These are phyloP conservation scores for Ennomos fuscantarius DNA, from an alignment of 2,888 invertebrate genomes.

Conservation along the genomic window DNA sequence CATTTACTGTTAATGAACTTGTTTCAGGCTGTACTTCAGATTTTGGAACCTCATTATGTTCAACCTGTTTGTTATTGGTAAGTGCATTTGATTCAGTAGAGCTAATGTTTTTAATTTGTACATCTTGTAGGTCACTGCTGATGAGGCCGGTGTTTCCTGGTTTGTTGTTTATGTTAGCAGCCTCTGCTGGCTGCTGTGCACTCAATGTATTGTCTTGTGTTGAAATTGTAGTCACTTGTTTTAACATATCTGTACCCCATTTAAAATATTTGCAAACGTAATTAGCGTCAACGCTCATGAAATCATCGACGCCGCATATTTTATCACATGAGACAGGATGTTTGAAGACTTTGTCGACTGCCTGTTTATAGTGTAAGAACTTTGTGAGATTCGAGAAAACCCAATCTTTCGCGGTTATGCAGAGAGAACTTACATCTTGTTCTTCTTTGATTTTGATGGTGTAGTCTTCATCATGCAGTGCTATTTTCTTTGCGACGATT, in stretches of 20 bases:
- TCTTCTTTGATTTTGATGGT: constrained; percentile 48
- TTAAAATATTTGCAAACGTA: constrained; percentile 73
- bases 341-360: constrained; percentile 52
- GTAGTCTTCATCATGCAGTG: constrained; percentile 52
- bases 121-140: constrained; percentile 28
- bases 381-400: constrained; percentile 52
- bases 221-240: constrained; percentile 27
- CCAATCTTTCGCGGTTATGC: constrained; percentile 59
- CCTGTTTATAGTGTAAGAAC: constrained; percentile 48
- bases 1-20: constrained; percentile 18
- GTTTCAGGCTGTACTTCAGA: constrained; percentile 23
- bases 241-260: constrained; percentile 62
- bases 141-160: constrained; percentile 6
- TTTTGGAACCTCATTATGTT: constrained; percentile 15
- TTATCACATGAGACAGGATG: constrained; percentile 54
- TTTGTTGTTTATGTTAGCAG: constrained; percentile 18
- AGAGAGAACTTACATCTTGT: constrained; percentile 57
- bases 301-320: constrained; percentile 59
- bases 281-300: constrained; percentile 57
- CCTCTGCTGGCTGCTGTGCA: constrained; percentile 20
- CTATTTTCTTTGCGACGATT: constrained; percentile 45
- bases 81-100: constrained; percentile 13
- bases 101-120: constrained; percentile 24
- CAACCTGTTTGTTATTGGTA: constrained; percentile 3
- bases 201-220: constrained; percentile 24